Conservation (phyloP, 2,797 vertebrate species). For the Cyprinella venusta region DNA sequence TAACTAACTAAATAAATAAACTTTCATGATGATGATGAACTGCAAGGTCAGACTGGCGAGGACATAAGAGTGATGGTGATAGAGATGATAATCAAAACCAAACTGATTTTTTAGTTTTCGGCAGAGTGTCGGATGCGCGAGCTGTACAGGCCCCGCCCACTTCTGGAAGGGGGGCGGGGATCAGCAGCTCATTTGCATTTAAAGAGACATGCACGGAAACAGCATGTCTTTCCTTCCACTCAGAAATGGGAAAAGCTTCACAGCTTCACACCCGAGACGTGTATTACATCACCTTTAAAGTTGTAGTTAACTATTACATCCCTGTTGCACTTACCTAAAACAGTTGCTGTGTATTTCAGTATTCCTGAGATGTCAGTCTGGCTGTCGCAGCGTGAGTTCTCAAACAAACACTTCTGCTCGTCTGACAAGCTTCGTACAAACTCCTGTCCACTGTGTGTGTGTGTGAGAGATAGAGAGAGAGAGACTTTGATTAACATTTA, state of each 20-base stretch:
- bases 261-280: background rate
- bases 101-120: too few relatives aligned
- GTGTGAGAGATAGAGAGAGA: background rate
- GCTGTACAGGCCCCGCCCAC: too few relatives aligned
- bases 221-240: too few relatives aligned
- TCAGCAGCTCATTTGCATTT: background rate
- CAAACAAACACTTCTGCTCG: conserved; percentile 83
- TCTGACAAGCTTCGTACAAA: conserved; percentile 38
- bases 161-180: background rate
- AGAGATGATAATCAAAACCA: too few relatives aligned
- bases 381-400: conserved; percentile 86
- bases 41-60: too few relatives aligned
- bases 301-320: background rate
- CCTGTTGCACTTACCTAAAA: conserved; percentile 83
- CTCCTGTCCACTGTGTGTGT: conserved; percentile 17
- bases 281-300: background rate
- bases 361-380: conserved; percentile 92
- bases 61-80: too few relatives aligned
- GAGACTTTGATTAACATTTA: background rate
- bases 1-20: too few relatives aligned
- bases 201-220: background rate
- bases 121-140: background rate
- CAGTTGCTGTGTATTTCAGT: conserved; percentile 91
- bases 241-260: too few relatives aligned
- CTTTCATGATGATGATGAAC: too few relatives aligned